A percentile compares a stretch with the other conserved stretches of the same genome.
Conservation (phyloP, 2,797 vertebrate species). For the Epinephelus coioides region DNA sequence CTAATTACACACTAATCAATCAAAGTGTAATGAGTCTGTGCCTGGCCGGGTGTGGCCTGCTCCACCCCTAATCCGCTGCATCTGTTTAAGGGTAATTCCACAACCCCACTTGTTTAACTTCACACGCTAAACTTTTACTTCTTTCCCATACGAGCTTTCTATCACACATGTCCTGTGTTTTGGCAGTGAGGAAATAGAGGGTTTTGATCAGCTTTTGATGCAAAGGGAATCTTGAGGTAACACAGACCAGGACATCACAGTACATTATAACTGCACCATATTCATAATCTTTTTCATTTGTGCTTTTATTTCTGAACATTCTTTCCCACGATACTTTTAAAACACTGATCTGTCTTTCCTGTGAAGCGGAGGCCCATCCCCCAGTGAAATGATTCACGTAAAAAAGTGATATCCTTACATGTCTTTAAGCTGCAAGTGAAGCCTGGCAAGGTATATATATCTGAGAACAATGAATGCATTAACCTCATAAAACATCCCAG, state of each 20-base stretch:
- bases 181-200: slow-evolving; percentile 24
- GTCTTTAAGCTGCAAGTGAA: slow-evolving; percentile 25
- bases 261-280: slow-evolving; percentile 5
- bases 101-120: slow-evolving; percentile 67
- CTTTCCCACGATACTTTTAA: slow-evolving; percentile 57
- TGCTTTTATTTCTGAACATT: slow-evolving; percentile 45
- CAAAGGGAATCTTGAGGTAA: not conserved
- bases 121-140: slow-evolving; percentile 58
- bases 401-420: slow-evolving; percentile 8
- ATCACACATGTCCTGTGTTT: slow-evolving; percentile 32
- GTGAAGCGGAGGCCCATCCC: slow-evolving; percentile 24
- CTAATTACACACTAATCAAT: slow-evolving; percentile 85
- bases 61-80: slow-evolving; percentile 67
- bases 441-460: slow-evolving; percentile 23
- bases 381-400: slow-evolving; percentile 26
- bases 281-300: slow-evolving; percentile 8
- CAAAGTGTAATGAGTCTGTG: slow-evolving; percentile 75
- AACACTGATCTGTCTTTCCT: slow-evolving; percentile 50
- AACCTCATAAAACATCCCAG: slow-evolving; percentile 56
- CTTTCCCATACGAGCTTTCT: slow-evolving; percentile 40
- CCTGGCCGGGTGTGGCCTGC: slow-evolving; percentile 69
- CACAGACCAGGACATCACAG: not conserved
- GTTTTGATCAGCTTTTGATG: slow-evolving; percentile 54
- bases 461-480: slow-evolving; percentile 53
- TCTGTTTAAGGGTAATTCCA: slow-evolving; percentile 68